Evolutionary conservation across 2,797 vertebrate species (phyloP).

Genomic region (Poliocrania exsul): DNA sequence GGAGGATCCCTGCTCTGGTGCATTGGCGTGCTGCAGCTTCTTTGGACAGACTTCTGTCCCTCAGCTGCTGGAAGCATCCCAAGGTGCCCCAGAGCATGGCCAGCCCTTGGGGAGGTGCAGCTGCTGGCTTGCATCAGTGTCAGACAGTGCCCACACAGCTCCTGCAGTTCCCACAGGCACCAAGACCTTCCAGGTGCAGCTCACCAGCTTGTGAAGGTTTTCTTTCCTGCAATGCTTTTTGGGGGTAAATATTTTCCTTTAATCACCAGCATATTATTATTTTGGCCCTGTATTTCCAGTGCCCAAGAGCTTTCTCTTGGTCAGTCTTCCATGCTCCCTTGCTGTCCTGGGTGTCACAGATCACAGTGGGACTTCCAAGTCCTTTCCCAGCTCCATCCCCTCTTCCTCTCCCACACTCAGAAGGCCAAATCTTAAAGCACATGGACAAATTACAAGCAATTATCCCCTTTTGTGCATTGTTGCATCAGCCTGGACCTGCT

Average conservation of each 20-base stretch:
- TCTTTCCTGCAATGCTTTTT: neutral
- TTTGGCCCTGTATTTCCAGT: neutral
- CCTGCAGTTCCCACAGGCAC: neutral
- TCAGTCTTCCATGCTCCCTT: neutral
- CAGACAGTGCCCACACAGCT: neutral
- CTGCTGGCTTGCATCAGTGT: neutral
- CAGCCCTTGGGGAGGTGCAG: neutral
- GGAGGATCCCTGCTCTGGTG: neutral
- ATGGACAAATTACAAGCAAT: neutral
- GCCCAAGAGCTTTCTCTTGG: neutral
- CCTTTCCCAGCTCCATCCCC: neutral
- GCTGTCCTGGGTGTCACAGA: neutral
- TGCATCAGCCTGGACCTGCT: neutral
- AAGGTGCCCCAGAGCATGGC: neutral
- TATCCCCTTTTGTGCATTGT: neutral
- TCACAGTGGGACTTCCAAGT: neutral
- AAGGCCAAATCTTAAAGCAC: neutral
- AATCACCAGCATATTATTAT: neutral
- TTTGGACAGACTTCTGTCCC: neutral
- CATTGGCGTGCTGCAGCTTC: neutral
- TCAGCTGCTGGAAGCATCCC: neutral
- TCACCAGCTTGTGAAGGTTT: neutral
- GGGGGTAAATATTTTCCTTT: neutral
- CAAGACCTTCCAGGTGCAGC: neutral
- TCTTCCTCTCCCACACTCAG: neutral